phyloP scores from a whole-genome alignment of 2,888 invertebrate genomes.

The Megalurothrips usitatus region DNA sequence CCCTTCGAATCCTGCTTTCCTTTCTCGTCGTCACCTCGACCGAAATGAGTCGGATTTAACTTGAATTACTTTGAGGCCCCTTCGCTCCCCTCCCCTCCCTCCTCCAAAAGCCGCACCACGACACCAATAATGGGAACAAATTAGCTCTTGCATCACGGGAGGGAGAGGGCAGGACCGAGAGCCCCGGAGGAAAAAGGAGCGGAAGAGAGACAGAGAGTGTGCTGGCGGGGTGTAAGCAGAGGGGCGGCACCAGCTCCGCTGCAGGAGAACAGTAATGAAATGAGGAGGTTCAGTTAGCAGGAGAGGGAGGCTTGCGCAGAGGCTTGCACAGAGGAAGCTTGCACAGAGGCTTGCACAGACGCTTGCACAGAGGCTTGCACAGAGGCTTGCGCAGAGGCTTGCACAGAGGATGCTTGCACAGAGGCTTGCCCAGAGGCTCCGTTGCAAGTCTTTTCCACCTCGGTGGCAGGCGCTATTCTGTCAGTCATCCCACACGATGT shows the following conservation, averaged over 20 bases:
- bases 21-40: not conserved
- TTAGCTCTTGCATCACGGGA: constrained; percentile 5
- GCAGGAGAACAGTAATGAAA: constrained; percentile 2
- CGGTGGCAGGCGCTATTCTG: not conserved
- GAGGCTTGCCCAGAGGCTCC: too few species aligned
- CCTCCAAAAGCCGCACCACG: not conserved
- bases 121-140: constrained; percentile 6
- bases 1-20: not conserved
- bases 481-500: not conserved
- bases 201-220: not conserved
- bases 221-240: not conserved
- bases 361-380: too few species aligned
- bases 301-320: not conserved
- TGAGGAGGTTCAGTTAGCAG: constrained; percentile 17
- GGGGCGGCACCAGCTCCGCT: not conserved
- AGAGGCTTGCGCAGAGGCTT: too few species aligned
- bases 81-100: not conserved
- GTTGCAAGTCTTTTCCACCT: not conserved
- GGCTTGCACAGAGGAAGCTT: too few species aligned
- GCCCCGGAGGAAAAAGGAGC: not conserved
- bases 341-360: too few species aligned
- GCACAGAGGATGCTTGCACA: too few species aligned
- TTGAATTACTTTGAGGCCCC: not conserved
- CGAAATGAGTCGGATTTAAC: constrained; percentile 22
- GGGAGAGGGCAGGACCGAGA: not conserved